Evolutionary conservation across 1,140 invertebrate species (phyloP), one percentile per base, ranked within the genome.

Genomic region (Asbolus verrucosus): DNA sequence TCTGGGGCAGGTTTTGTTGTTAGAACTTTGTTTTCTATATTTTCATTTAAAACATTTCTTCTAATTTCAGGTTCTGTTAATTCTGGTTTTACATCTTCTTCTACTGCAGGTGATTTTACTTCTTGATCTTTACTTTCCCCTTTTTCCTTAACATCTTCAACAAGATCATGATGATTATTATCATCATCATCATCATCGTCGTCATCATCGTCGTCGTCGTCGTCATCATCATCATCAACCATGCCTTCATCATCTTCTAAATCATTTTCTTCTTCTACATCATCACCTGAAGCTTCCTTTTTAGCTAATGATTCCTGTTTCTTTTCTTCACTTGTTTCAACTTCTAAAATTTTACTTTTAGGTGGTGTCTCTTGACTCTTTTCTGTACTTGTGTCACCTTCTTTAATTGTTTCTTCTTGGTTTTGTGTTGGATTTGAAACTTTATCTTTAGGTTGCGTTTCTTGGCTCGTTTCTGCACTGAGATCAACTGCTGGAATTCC

Each of bases 201-300:
- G 24, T 74, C 69, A 41, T 77, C 71, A 36, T 75, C 68, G 18
- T 75, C 70, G 13, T 71, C 75, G 9, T 76, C 70, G 15, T 73
- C 70, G 66, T 76, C 70, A 11, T 77, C 68, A 24, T 70, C 31
- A 63, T 67, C 69, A 38, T 59, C 68, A 43, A 76, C 71, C n/a
- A n/a, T n/a, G n/a, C n/a, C n/a, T 41, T 61, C 65, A 63, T 69
- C 65, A 18, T 67, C 66, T 70, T 66, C 65, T 14, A 15, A 6
- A 1, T 14, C 39, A 16, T 6, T 41, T 41, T 13, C 1, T 43
- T 65, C 39, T 69, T 68, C 67, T 65, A 27, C n/a, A 61, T 72
- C 19, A 14, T 59, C 30, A 65, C 70, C 38, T 62, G 33, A 19
- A 19, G 6, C 18, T 21, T 50, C 39, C 15, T 50, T 5, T n/a